Percentiles rank a stretch among this genome's conserved stretches.
These are phyloP conservation scores for Heliconius cydno DNA, from an alignment of 2,888 invertebrate genomes.

Conservation along the genomic window DNA sequence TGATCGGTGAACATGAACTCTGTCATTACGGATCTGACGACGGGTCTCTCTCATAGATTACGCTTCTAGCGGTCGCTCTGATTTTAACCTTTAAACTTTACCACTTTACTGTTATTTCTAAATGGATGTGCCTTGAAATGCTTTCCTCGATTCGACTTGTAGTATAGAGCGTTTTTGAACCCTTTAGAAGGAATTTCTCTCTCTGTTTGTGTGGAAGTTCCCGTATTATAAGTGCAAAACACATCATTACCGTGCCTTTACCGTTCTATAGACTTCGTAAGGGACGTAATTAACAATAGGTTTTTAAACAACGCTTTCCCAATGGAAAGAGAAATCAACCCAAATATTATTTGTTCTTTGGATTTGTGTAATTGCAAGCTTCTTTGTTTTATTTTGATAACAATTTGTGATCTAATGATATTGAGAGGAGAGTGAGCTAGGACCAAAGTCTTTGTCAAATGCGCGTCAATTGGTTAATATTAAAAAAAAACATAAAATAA, in stretches of 20 bases:
- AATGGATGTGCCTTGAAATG: constrained; percentile 83
- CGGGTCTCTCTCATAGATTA: constrained; percentile 62
- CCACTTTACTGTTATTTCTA: constrained; percentile 79
- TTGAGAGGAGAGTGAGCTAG: constrained; percentile 68
- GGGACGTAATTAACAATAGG: constrained; percentile 84
- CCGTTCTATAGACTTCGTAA: constrained; percentile 83
- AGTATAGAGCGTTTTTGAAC: constrained; percentile 81
- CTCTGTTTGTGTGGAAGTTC: constrained; percentile 78
- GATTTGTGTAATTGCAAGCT: constrained; percentile 71
- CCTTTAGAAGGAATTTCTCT: constrained; percentile 80
- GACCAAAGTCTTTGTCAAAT: constrained; percentile 68
- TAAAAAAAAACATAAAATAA: constrained; percentile 48
- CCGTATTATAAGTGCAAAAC: constrained; percentile 78
- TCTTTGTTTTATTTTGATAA: constrained; percentile 58
- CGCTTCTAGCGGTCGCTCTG: constrained; percentile 76
- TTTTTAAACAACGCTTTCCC: constrained; percentile 71
- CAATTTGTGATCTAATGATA: constrained; percentile 50
- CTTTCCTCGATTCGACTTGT: constrained; percentile 80
- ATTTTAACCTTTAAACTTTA: constrained; percentile 61
- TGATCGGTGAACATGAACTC: constrained; percentile 43
- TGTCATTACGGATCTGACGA: constrained; percentile 51
- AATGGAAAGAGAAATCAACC: constrained; percentile 60
- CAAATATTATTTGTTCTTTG: constrained; percentile 66
- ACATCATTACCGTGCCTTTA: constrained; percentile 84
- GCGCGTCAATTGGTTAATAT: constrained; percentile 72